These are phyloP conservation scores for Leptodactylus fuscus DNA, from an alignment of 2,113 vertebrate species.

Conservation along the genomic window DNA sequence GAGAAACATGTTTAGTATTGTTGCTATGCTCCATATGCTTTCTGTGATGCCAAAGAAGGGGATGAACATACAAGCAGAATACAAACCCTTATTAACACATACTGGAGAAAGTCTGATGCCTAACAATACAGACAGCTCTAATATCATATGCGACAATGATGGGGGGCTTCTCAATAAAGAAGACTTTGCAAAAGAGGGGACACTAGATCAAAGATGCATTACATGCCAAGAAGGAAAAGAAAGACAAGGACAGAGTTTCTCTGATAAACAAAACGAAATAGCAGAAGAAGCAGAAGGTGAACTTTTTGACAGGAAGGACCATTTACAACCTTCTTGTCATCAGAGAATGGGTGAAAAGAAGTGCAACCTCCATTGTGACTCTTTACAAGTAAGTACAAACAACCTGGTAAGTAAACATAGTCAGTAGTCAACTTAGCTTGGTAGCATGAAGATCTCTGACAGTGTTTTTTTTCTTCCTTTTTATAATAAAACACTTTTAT, in stretches of 20 bases:
- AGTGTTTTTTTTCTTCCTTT: not conserved
- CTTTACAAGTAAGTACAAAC: not conserved
- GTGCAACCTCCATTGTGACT: not conserved
- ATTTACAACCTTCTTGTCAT: not conserved
- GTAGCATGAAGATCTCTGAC: not conserved
- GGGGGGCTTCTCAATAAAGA: not conserved
- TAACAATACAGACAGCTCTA: not conserved
- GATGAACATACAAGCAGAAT: not conserved
- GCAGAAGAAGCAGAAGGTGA: not conserved
- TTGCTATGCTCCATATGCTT: conserved; percentile 16
- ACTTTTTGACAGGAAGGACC: not conserved
- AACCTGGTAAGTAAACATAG: not conserved
- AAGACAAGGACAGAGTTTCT: not conserved
- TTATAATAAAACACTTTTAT: too few relatives aligned
- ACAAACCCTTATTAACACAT: not conserved
- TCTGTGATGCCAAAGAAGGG: conserved; percentile 6
- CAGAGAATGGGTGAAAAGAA: not conserved
- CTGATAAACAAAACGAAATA: not conserved
- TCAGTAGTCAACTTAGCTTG: not conserved
- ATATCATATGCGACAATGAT: not conserved
- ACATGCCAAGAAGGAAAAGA: not conserved
- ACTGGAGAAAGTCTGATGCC: not conserved
- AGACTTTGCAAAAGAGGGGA: not conserved
- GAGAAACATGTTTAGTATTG: conserved; percentile 5
- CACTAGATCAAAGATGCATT: not conserved